Base-by-base conservation (phyloP, 2,888 invertebrate species). In the Gastracanthus pulcherrimus region DNA sequence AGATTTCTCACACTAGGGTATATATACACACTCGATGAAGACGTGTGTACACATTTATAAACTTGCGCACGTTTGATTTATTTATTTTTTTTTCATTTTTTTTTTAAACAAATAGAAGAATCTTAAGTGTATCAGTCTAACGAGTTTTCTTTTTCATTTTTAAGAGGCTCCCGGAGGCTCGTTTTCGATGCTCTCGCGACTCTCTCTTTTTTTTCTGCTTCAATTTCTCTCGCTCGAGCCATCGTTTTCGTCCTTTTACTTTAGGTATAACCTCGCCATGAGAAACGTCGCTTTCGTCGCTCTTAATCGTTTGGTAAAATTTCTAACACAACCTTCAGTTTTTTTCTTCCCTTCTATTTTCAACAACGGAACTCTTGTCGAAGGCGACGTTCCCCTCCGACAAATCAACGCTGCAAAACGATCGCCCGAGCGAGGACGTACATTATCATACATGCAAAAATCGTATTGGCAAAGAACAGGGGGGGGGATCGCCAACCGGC, bases 71-170 rank as follows among this genome's bases (percentile, higher is more conserved):
- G 29, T 62, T 31, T 3, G 31, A 3, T 62, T 16, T n/a, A 31
- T 60, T 60, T n/a, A 11, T 60, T 5, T 0, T 19, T 62, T n/a
- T 13, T 29, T 72, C 69, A 31, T 5, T 0, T 19, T 62, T n/a
- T 13, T 29, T 72, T 72, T 83, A 86, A 82, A 78, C 82, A 85
- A 84, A 82, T 84, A 86, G 85, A 87, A 88, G 86, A 87, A 89
- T 86, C 91, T 90, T 91, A 91, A 88, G 87, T 84, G 85, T 91
- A 90, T 91, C 91, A 91, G 91, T 91, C 91, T 91, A 80, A 91
- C 90, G 82, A 88, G 87, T 86, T 89, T 85, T 90, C 88, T 80
- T 45, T 45, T 45, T 55, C 26, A 31, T 9, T 31, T 34, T 71
- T 38, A 38, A 67, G 62, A 67, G 76, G 55, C 75, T 66, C 29